Conservation (phyloP, 2,113 vertebrate genomes). For the Syngnathoides biaculeatus region DNA sequence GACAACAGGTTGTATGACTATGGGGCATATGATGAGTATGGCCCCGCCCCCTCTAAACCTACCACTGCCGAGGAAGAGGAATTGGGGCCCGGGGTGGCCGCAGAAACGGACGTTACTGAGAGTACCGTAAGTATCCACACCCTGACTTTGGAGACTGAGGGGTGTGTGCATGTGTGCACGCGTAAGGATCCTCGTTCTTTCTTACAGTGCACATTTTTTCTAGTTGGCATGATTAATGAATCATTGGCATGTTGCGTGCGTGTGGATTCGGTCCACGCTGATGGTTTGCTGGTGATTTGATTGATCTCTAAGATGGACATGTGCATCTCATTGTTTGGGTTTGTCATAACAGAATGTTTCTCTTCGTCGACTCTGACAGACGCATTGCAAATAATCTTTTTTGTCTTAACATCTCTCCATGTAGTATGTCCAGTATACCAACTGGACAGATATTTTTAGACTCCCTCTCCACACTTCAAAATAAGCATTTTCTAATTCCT, state of each 20-base stretch:
- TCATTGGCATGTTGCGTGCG: constrained; percentile 49
- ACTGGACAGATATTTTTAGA: too few species aligned
- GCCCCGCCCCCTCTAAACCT: constrained; percentile 80
- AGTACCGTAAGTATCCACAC: constrained; percentile 82
- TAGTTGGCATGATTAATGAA: constrained; percentile 49
- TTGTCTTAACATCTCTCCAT: neutral
- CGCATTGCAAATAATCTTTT: neutral
- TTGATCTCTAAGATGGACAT: constrained; percentile 6
- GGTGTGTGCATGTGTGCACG: constrained; percentile 54
- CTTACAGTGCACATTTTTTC: constrained; percentile 34
- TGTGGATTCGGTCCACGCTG: constrained; percentile 11
- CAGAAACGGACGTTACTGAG: constrained; percentile 89
- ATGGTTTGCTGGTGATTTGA: constrained; percentile 11
- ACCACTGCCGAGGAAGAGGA: constrained; percentile 77
- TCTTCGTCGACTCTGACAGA: neutral
- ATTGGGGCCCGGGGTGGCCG: constrained; percentile 91
- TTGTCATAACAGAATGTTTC: constrained; percentile 1
- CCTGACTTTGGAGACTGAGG: constrained; percentile 21
- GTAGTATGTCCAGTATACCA: too few species aligned
- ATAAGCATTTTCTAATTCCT: too few species aligned
- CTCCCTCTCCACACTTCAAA: too few species aligned
- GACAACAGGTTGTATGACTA: constrained; percentile 86
- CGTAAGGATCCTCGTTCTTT: constrained; percentile 23
- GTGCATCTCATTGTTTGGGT: constrained; percentile 22
- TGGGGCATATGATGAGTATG: constrained; percentile 89